Conservation (phyloP, 2,797 vertebrate species). For the Gobionotothen gibberifrons region DNA sequence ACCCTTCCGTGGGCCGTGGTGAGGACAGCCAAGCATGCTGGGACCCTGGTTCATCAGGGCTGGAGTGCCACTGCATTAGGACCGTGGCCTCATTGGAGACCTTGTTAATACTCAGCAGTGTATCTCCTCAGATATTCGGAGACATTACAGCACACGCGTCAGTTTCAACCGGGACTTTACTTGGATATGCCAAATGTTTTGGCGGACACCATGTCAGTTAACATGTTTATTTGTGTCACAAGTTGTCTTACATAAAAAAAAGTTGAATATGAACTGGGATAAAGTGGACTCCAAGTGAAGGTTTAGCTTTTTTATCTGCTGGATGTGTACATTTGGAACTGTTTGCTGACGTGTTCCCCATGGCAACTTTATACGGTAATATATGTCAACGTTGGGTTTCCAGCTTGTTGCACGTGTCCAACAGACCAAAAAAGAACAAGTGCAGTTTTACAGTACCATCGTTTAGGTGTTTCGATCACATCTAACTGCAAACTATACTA, state of each 20-base stretch:
- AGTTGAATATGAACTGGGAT: background rate
- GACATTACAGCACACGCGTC: constrained; percentile 30
- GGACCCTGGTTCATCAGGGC: constrained; percentile 77
- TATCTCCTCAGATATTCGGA: constrained; percentile 20
- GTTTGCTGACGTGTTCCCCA: background rate
- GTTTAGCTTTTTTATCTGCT: background rate
- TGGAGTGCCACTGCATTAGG: constrained; percentile 79
- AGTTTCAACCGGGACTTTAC: background rate
- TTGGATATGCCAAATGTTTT: background rate
- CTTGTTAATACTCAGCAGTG: constrained; percentile 45
- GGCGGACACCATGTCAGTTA: background rate
- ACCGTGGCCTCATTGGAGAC: constrained; percentile 71
- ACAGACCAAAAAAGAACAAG: background rate
- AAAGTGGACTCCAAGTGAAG: no score
- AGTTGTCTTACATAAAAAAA: background rate
- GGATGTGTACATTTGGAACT: background rate
- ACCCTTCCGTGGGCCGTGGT: constrained; percentile 69
- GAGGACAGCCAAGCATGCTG: constrained; percentile 72
- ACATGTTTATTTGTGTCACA: background rate
- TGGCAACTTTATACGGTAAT: background rate
- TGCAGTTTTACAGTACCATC: background rate
- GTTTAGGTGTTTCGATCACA: background rate
- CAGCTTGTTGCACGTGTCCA: background rate
- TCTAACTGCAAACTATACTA: background rate
- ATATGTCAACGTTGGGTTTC: background rate